Evolutionary conservation across 53 echinoderm and acorn worm species (phyloP), one percentile per base, ranked within the genome.

Genomic region (Arbacia lixula): DNA sequence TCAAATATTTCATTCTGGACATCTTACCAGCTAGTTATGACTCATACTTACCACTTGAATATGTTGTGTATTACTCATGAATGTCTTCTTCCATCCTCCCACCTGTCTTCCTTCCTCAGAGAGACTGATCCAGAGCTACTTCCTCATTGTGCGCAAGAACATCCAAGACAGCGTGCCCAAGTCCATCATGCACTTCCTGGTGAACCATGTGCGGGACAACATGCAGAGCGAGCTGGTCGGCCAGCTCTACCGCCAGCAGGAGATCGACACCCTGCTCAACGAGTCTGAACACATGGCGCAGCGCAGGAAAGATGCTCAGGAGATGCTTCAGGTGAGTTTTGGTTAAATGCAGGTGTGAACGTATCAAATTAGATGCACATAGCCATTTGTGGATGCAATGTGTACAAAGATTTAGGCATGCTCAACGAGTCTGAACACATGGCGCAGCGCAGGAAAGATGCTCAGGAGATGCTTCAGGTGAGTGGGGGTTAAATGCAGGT

Each of bases 121-220:
- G 85, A 77, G 89, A 53, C 75, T 99, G 28, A 99, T 99, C 89
- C 90, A 92, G 81, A 94, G 85, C 69, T 99, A 99, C 68, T 99
- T 99, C 89, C 78, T 95, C 9, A 99, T 99, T 20, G 95, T 99
- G 3, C 99, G 99, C 20, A 99, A 99, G 87, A 99, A 99, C 89
- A 99, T 99, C 50, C 99, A 99, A 42, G 99, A 99, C 86, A 95
- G 99, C 29, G 95, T 99, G 0, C 99, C 99, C 63, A 99, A 99
- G 78, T 90, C 99, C 40, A 94, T 99, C 79, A 99, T 99, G 99
- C 99, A 99, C 57, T 99, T 99, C 87, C 64, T 99, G 28, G 99
- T 99, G 34, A 99, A 99, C 72, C 83, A 88, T 66, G 95, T 99
- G 0, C 66, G 86, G 49, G 99, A 99, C 36, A 94, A 99, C 83